These are phyloP conservation scores for Epinotia demarniana DNA, from an alignment of 2,888 invertebrate species.

Conservation along the genomic window DNA sequence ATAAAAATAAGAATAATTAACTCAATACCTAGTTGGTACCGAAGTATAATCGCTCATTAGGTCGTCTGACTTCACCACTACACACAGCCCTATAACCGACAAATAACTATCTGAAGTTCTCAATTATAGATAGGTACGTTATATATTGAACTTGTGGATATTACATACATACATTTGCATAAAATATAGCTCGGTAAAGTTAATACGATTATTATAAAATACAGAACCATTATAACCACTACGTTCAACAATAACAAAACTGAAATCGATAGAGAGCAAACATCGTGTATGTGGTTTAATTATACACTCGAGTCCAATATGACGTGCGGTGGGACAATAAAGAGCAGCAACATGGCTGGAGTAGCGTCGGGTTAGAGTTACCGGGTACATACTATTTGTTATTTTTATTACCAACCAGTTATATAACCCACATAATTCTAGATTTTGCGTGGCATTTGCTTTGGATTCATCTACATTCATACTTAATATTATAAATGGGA, in stretches of 20 bases:
- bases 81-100: too few relatives aligned
- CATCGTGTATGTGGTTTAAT: conserved; percentile 24
- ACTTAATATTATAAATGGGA: too few relatives aligned
- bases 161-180: too few relatives aligned
- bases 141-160: too few relatives aligned
- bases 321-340: conserved; percentile 36
- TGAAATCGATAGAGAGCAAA: conserved; percentile 32
- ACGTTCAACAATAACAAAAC: neutral
- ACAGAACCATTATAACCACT: neutral
- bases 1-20: too few relatives aligned
- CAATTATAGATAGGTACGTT: too few relatives aligned
- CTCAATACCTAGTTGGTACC: too few relatives aligned
- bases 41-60: too few relatives aligned
- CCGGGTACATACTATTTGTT: neutral
- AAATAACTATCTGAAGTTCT: too few relatives aligned
- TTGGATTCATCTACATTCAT: too few relatives aligned
- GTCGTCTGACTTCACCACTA: too few relatives aligned
- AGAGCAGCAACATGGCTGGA: conserved; percentile 6
- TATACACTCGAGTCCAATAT: conserved; percentile 25
- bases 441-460: neutral
- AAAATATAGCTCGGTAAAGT: too few relatives aligned
- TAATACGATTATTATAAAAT: neutral
- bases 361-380: neutral
- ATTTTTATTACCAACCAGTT: neutral
- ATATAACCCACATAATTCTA: neutral